Conservation (phyloP, 2,888 invertebrate genomes). For the Meiosimyza decipiens region DNA sequence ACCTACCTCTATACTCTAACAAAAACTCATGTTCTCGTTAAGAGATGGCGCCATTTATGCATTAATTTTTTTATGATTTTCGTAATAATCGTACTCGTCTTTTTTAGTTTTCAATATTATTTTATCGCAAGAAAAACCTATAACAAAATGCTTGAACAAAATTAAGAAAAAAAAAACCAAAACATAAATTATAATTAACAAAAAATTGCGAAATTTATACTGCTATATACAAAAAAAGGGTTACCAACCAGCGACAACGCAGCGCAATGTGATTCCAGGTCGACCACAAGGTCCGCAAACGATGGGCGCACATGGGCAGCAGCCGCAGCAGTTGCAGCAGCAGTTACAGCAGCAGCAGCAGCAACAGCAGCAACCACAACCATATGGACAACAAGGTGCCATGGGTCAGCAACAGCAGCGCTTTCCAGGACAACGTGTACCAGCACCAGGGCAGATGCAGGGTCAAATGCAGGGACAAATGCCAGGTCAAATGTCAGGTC, state of each 20-base stretch:
- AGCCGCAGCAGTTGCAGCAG: constrained; percentile 67
- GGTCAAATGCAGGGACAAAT: constrained; percentile 52
- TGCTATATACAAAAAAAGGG: constrained; percentile 52
- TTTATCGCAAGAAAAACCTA: constrained; percentile 31
- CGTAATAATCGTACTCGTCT: neutral
- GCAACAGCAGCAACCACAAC: constrained; percentile 68
- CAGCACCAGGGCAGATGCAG: constrained; percentile 54
- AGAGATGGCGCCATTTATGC: constrained; percentile 17
- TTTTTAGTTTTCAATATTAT: constrained; percentile 12
- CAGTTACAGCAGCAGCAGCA: constrained; percentile 66
- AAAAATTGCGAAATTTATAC: constrained; percentile 36
- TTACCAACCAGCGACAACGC: constrained; percentile 57
- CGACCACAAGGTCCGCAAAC: constrained; percentile 69
- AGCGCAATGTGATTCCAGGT: constrained; percentile 58
- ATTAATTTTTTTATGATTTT: constrained; percentile 8
- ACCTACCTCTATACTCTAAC: constrained; percentile 37
- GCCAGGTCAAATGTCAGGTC: constrained; percentile 46
- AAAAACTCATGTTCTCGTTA: constrained; percentile 11
- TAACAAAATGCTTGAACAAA: constrained; percentile 44
- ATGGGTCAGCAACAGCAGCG: constrained; percentile 57
- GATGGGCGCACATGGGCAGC: constrained; percentile 62
- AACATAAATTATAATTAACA: constrained; percentile 36
- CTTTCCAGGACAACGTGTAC: constrained; percentile 56
- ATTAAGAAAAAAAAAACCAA: constrained; percentile 33
- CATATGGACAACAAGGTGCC: constrained; percentile 67